Evolutionary conservation across 2,113 vertebrate species (phyloP), one percentile per base, ranked within the genome.

Genomic region (Engystomops pustulosus): DNA sequence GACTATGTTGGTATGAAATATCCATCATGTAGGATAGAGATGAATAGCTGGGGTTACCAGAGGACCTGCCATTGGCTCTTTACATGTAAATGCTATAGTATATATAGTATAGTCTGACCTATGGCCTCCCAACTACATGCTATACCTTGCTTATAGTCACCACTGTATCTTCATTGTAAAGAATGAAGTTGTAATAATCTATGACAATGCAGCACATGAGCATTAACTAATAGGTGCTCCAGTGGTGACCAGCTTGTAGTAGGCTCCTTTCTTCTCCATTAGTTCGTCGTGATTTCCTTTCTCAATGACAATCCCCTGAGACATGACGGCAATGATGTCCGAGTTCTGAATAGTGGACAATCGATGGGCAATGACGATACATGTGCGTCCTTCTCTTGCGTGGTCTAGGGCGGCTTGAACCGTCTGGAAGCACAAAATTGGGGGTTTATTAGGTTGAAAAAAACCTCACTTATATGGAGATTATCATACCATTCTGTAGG

Each of bases 291-390:
- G 97, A n/a, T 91, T 94, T 74, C 96, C 98, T 85, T 94, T 94
- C 87, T 99, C 98, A 70, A 96, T 93, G 85, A 99, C 2, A 0
- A 79, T 81, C 27, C 98, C 98, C 65, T 95, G 94, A 0, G 97
- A 96, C 95, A 99, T 97, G 60, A 99, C 96, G 0, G 96, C 97
- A 0, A 99, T 99, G 86, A 94, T 93, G 85, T 99, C 92, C 0
- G 98, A 95, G 0, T 92, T 93, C 89, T 96, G 96, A 89, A 99
- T 97, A 0, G 98, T 99, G 23, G 98, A 97, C 86, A 99, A 86
- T 41, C 97, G 93, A 88, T 99, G 98, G 58, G 98, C 97, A 0
- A 99, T 99, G 88, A 98, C 92, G 0, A 99, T 97, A 89, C 97
- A 98, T 23, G 98, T 99, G 25, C 98, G 93, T 11, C 98, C 98